Evolutionary conservation across 2,888 invertebrate genomes (phyloP).

Genomic region (Eupsilia transversa): DNA sequence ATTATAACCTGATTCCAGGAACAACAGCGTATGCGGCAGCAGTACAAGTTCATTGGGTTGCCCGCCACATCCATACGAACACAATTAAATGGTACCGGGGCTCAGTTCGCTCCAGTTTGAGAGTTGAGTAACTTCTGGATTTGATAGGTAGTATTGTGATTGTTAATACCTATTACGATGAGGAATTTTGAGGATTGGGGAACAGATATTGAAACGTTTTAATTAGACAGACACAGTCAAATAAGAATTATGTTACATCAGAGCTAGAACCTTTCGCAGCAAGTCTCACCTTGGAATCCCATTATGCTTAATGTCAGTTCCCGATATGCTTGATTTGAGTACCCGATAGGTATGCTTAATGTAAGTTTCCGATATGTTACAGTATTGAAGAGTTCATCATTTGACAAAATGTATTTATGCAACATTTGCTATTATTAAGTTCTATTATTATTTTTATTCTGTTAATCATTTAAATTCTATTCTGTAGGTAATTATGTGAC

Average conservation of each 20-base stretch:
- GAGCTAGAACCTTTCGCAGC: neutral
- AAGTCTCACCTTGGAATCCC: neutral
- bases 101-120: conserved; percentile 31
- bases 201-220: neutral
- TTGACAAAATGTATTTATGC: too few species aligned
- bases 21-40: neutral
- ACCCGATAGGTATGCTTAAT: too few species aligned
- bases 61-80: conserved; percentile 42
- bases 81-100: conserved; percentile 21
- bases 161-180: neutral
- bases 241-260: too few species aligned
- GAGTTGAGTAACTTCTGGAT: conserved; percentile 26
- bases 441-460: too few species aligned
- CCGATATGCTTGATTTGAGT: neutral
- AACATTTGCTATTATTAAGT: too few species aligned
- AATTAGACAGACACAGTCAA: too few species aligned
- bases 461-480: too few species aligned
- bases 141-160: conserved; percentile 2
- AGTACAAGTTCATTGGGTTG: conserved; percentile 20
- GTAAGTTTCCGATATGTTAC: too few species aligned
- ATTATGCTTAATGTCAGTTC: neutral
- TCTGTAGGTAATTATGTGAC: too few species aligned
- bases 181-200: neutral
- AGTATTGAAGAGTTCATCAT: too few species aligned
- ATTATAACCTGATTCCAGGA: neutral